Percentiles rank a stretch among this genome's conserved stretches.
phyloP scores from a whole-genome alignment of 2,797 vertebrate genomes.

The Siniperca scherzeri region DNA sequence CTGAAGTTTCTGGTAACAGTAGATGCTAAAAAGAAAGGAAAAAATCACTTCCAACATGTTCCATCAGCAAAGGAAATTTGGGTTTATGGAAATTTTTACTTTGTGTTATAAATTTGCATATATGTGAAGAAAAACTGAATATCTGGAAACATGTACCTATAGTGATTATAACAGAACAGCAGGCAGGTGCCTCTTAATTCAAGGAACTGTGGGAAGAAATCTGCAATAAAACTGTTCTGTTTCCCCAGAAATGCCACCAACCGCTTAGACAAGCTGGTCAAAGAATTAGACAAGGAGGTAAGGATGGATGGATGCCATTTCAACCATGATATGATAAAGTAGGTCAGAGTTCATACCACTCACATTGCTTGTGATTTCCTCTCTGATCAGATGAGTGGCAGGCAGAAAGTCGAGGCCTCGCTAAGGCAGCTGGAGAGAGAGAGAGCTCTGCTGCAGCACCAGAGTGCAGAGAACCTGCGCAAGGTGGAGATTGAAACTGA shows the following conservation, averaged over 20 bases:
- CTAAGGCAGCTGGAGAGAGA: conserved; percentile 94
- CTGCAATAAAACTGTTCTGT: conserved; percentile 14
- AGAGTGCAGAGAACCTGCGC: conserved; percentile 92
- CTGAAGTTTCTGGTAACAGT: background rate
- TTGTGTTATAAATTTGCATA: background rate
- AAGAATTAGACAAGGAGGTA: conserved; percentile 97
- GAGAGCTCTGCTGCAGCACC: conserved; percentile 94
- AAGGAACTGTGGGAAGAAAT: background rate
- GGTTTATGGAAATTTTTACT: background rate
- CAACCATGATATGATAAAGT: background rate
- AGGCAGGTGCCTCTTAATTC: background rate
- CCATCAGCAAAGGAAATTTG: background rate
- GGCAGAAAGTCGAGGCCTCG: conserved; percentile 91
- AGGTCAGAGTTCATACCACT: background rate
- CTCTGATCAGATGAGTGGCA: conserved; percentile 88
- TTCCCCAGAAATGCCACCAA: conserved; percentile 88
- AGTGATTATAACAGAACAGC: background rate
- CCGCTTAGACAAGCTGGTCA: conserved; percentile 94
- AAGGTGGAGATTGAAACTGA: conserved; percentile 94
- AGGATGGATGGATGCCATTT: conserved; percentile 12
- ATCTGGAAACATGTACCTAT: background rate
- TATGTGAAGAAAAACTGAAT: background rate
- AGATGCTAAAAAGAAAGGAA: background rate
- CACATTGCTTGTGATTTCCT: background rate
- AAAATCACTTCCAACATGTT: background rate